These are phyloP conservation scores for Tortrix viridana DNA, from an alignment of 2,888 invertebrate species.

Conservation along the genomic window DNA sequence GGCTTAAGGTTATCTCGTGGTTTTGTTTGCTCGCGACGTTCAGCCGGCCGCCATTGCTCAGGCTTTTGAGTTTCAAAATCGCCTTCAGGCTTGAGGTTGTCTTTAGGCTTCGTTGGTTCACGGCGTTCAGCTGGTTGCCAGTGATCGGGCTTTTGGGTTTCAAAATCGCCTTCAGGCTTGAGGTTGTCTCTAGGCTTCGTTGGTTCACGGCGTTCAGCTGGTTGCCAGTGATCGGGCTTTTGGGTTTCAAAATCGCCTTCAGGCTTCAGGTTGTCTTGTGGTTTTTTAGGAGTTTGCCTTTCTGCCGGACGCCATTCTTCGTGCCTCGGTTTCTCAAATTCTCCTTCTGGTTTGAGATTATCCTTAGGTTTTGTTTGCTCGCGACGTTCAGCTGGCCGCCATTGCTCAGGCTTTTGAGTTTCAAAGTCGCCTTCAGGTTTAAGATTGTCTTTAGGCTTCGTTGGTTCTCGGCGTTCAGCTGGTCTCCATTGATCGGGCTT, in stretches of 20 bases:
- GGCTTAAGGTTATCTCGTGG: slow-evolving; percentile 81
- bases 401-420: slow-evolving; percentile 53
- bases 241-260: slow-evolving; percentile 79
- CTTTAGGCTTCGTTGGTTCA: slow-evolving; percentile 49
- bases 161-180: slow-evolving; percentile 85
- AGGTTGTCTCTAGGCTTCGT: slow-evolving; percentile 82
- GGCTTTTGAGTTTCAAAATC: slow-evolving; percentile 68
- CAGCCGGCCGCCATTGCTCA: slow-evolving; percentile 58
- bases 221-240: slow-evolving; percentile 62
- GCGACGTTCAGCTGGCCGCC: slow-evolving; percentile 52
- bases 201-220: slow-evolving; percentile 75
- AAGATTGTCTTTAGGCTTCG: slow-evolving; percentile 76
- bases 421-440: slow-evolving; percentile 84
- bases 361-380: slow-evolving; percentile 65
- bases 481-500: slow-evolving; percentile 58
- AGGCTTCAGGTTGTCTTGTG: slow-evolving; percentile 81
- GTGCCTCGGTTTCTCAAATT: slow-evolving; percentile 71
- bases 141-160: slow-evolving; percentile 64
- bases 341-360: slow-evolving; percentile 82
- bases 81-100: slow-evolving; percentile 82
- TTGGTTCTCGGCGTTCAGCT: slow-evolving; percentile 48
- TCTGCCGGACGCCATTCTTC: slow-evolving; percentile 56
- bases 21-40: slow-evolving; percentile 45
- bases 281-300: slow-evolving; percentile 62
- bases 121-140: slow-evolving; percentile 61